Conservation (phyloP, 2,888 invertebrate species). For the Metellina segmentata region DNA sequence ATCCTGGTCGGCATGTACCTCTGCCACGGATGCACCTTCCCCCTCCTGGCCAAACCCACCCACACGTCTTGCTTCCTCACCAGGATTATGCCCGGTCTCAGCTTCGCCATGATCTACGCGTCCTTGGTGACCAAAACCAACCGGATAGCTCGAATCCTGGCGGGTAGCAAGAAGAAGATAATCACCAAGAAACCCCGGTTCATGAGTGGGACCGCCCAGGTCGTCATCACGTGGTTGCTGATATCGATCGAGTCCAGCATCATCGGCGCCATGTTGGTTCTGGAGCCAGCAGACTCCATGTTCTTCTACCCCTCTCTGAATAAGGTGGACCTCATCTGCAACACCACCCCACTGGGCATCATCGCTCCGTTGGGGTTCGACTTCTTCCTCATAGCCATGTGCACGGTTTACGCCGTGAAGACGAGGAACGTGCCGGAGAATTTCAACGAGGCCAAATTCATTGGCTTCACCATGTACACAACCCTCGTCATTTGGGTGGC, state of each 20-base stretch:
- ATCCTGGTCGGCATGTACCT: conserved; percentile 90
- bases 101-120: conserved; percentile 98
- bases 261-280: conserved; percentile 84
- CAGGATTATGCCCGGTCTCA: conserved; percentile 94
- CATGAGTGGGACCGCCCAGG: conserved; percentile 94
- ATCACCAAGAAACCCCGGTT: conserved; percentile 93
- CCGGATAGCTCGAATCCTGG: conserved; percentile 96
- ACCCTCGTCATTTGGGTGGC: conserved; percentile 99
- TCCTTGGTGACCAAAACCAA: conserved; percentile 98
- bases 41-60: conserved; percentile 89
- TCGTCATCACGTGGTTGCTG: conserved; percentile 90
- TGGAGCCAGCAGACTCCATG: conserved; percentile 85
- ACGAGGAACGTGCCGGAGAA: conserved; percentile 99
- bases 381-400: conserved; percentile 87
- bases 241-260: conserved; percentile 92
- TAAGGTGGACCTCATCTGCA: conserved; percentile 85
- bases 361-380: conserved; percentile 92
- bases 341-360: conserved; percentile 84
- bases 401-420: conserved; percentile 97
- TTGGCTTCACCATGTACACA: conserved; percentile 99
- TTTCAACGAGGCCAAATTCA: conserved; percentile 91
- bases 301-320: conserved; percentile 83
- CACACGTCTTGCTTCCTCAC: conserved; percentile 93
- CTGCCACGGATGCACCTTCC: conserved; percentile 96
- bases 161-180: conserved; percentile 97